Evolutionary conservation across 2,888 invertebrate species (phyloP).

Genomic region (Megaustenia siamemsis): DNA sequence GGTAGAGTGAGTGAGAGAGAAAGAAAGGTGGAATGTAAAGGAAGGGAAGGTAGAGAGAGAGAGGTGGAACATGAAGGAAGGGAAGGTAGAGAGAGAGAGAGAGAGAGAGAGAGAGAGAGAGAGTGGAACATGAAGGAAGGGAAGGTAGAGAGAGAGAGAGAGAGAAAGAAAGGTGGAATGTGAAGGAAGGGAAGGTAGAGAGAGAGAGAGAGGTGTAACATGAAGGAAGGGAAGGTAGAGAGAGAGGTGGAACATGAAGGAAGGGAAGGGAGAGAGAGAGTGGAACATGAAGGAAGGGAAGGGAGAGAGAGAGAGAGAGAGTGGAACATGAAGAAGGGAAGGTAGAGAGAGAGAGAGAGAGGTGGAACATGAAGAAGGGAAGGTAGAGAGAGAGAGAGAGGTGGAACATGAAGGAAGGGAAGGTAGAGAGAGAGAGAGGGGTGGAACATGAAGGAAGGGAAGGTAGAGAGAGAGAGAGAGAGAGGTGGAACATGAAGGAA

Average conservation of each 20-base stretch:
- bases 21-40: neutral
- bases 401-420: neutral
- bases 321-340: neutral
- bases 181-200: neutral
- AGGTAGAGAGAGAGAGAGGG: neutral
- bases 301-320: neutral
- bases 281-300: too few relatives aligned
- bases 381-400: neutral
- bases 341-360: neutral
- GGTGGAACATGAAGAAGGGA: neutral
- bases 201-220: neutral
- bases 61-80: neutral
- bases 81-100: neutral
- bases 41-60: neutral
- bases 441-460: neutral
- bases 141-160: too few relatives aligned
- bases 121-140: neutral
- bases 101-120: neutral
- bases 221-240: neutral
- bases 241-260: neutral
- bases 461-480: neutral
- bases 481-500: neutral
- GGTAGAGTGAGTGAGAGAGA: constrained; percentile 13
- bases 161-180: neutral
- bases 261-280: too few relatives aligned